Base-by-base conservation (phyloP, 2,888 invertebrate species). In the Priocnemis perturbator region DNA sequence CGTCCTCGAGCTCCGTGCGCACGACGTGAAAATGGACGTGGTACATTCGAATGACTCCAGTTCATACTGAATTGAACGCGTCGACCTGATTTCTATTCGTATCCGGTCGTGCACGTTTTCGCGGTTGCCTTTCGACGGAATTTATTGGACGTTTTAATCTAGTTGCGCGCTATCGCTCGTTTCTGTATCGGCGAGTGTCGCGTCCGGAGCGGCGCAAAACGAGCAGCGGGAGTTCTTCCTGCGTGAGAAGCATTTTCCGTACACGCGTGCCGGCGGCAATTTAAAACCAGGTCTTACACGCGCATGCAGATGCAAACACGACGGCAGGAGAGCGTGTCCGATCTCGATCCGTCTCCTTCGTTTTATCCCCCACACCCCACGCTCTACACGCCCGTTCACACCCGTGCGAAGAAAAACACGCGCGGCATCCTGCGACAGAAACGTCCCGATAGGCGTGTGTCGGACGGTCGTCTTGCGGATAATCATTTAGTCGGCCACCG, bases 291-390 rank as follows among this genome's bases (percentile, higher is more conserved):
- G 37, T 37, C 37, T 37, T 50, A 19, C 20, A 0, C 15, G 44
- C n/a, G 14, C 44, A 14, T 57, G 20, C 52, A 26, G 45, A 11
- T 5, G 56, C 73, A 50, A 48, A 62, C 77, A 67, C 48, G 45
- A 50, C 50, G 50, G 59, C 55, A 30, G 63, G 50, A 60, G 65
- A 61, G 58, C 58, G 58, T 19, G 60, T 61, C 21, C 23, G 11
- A 48, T 23, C 45, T 60, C 23, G 48, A 64, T 64, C 26, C 44
- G 37, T 50, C 57, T 57, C 59, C 44, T 70, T 55, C 59, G 5
- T 50, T 58, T 14, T 20, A 19, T 15, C 23, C 19, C 15, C 26
- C 44, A 21, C 62, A 47, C 48, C 20, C 44, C 37, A 19, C 11
- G 19, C 19, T 9, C 26, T 44, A 21, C 62, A 47, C 48, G 26